Evolutionary conservation across 2,113 vertebrate genomes (phyloP).

Genomic region (Notiomystis cincta): DNA sequence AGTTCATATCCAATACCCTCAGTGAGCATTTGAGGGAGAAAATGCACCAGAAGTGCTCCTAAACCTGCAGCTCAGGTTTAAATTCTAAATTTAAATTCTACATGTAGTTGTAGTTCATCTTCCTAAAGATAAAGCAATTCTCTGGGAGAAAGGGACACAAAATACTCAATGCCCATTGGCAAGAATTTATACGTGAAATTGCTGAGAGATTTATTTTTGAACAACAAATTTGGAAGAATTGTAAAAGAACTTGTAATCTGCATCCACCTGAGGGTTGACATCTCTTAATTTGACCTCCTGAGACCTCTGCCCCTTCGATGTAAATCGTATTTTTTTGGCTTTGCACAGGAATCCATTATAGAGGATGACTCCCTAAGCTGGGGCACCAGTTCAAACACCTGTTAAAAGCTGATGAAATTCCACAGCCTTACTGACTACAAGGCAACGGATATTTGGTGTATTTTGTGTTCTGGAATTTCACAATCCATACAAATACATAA

Average conservation of each 20-base stretch:
- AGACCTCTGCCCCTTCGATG: neutral
- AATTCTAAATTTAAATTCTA: neutral
- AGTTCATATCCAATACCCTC: neutral
- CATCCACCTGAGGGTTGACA: neutral
- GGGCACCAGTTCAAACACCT: neutral
- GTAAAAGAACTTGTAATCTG: neutral
- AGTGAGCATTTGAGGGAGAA: neutral
- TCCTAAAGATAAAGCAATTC: neutral
- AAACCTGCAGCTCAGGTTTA: neutral
- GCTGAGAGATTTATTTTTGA: neutral
- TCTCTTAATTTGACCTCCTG: neutral
- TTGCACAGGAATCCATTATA: neutral
- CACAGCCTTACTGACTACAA: neutral
- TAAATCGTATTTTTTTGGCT: neutral
- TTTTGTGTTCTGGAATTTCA: neutral
- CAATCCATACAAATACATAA: neutral
- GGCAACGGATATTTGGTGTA: neutral
- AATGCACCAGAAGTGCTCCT: neutral
- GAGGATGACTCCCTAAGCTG: neutral
- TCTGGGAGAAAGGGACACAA: neutral
- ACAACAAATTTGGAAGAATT: neutral
- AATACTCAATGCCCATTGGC: fast-evolving
- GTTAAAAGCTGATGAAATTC: neutral
- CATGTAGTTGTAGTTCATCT: neutral
- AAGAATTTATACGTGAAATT: neutral